These are phyloP conservation scores for Cerastoderma edule DNA, from an alignment of 2,888 invertebrate genomes.

Conservation along the genomic window DNA sequence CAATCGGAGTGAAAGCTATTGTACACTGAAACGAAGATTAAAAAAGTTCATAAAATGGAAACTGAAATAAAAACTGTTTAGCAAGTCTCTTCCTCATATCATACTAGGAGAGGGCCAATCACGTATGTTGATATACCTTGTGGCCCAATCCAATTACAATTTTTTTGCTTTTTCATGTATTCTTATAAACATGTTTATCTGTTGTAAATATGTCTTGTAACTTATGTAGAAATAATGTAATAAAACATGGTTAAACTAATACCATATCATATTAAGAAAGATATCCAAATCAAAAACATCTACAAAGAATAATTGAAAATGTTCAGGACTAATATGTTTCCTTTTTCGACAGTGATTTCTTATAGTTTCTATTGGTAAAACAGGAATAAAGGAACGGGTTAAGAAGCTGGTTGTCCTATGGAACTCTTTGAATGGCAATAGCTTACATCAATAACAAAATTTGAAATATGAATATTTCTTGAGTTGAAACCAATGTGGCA, in stretches of 20 bases:
- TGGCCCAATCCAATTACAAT: not conserved
- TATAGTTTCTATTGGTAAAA: too few relatives aligned
- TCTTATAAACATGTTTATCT: too few relatives aligned
- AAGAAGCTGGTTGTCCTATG: too few relatives aligned
- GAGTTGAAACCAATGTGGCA: not conserved
- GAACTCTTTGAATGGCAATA: not conserved
- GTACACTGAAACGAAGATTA: constrained; percentile 84
- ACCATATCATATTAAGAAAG: not conserved
- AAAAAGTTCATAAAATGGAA: too few relatives aligned
- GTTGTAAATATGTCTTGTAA: not conserved
- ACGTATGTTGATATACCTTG: not conserved
- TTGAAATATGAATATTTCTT: constrained; percentile 1
- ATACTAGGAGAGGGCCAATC: not conserved
- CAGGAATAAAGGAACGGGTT: not conserved
- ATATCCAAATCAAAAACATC: not conserved
- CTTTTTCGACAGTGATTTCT: constrained; percentile 2
- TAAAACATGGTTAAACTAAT: not conserved
- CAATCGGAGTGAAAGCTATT: constrained; percentile 88
- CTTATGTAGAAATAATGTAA: not conserved
- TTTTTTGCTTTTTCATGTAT: too few relatives aligned
- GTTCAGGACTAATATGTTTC: not conserved
- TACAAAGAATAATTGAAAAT: not conserved
- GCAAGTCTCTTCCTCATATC: not conserved
- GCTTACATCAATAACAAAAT: not conserved
- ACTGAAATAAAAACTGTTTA: not conserved